These are phyloP conservation scores for Diorhabda carinulata DNA, from an alignment of 1,140 invertebrate genomes.

Conservation along the genomic window DNA sequence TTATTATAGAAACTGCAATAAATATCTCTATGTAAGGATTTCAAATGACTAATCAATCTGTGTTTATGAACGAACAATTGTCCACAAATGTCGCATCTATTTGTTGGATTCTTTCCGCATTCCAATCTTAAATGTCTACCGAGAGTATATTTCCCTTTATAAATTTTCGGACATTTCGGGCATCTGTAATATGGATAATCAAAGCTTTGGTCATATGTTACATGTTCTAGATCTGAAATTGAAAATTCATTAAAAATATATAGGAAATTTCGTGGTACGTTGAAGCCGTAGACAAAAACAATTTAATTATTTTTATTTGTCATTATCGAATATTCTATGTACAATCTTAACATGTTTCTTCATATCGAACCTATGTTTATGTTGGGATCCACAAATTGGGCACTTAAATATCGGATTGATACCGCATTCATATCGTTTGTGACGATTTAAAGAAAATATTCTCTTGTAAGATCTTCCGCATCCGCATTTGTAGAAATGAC, in stretches of 20 bases:
- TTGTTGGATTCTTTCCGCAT: conserved; percentile 54
- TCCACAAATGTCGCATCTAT: conserved; percentile 50
- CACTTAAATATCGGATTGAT: conserved; percentile 62
- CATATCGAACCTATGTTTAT: conserved; percentile 35
- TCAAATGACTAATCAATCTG: conserved; percentile 48
- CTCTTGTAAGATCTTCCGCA: conserved; percentile 32
- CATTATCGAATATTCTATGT: conserved; percentile 15
- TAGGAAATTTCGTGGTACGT: too few species aligned
- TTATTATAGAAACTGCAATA: background rate
- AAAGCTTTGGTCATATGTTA: background rate
- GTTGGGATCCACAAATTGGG: conserved; percentile 48
- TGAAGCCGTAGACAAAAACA: background rate
- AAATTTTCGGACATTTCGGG: conserved; percentile 40
- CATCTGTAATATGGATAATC: conserved; percentile 19
- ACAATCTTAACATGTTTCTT: conserved; percentile 34
- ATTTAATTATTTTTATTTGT: background rate
- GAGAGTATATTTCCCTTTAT: conserved; percentile 52
- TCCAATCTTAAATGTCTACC: conserved; percentile 52
- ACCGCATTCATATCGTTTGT: conserved; percentile 33
- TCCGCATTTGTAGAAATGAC: conserved; percentile 4
- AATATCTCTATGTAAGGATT: conserved; percentile 33
- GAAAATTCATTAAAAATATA: background rate
- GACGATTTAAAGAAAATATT: conserved; percentile 27
- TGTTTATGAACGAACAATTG: conserved; percentile 54
- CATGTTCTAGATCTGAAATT: background rate